Evolutionary conservation across 2,888 invertebrate species (phyloP), one percentile per base, ranked within the genome.

Genomic region (Lapara coniferarum): DNA sequence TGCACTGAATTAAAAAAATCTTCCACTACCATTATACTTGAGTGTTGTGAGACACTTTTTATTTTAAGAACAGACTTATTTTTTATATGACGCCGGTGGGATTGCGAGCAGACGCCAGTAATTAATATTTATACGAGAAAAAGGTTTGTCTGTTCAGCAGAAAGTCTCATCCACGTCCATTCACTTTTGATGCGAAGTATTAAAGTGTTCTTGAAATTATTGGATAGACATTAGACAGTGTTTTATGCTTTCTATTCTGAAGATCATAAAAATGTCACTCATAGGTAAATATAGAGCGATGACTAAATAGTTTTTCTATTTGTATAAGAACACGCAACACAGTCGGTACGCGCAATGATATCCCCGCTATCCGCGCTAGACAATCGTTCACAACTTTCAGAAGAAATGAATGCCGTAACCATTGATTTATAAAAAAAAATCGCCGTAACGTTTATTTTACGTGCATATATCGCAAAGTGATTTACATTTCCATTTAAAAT

Each of bases 241-340:
- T 77, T 75, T 78, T 78, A 80, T 70, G 75, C 73, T 72, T 73
- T 81, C 77, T 70, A 72, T 76, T 71, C 69, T 72, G 74, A 77
- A 77, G 77, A 81, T 83, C 80, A 79, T 82, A 84, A 85, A 86
- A 83, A 81, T 78, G 71, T 78, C 78, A 78, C 77, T 78, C 81
- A 77, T 71, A 67, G 71, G 74, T 82, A 84, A 83, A 84, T 81
- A 81, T 84, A 84, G 79, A 77, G 73, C 71, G 73, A 77, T 79
- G 77, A 77, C 75, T 71, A 74, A 75, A 78, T 77, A 71, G 71
- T 73, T 71, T 72, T 74, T 73, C 74, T 75, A 77, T 78, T 78
- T 75, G 75, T 77, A 74, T 72, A 73, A 75, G 73, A 63, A 46
- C 46, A 25, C 49, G 16, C 12, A 13, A 63, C 63, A 72, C 71